Conservation (phyloP, 2,797 vertebrate genomes). For the Etheostoma nigrum region DNA sequence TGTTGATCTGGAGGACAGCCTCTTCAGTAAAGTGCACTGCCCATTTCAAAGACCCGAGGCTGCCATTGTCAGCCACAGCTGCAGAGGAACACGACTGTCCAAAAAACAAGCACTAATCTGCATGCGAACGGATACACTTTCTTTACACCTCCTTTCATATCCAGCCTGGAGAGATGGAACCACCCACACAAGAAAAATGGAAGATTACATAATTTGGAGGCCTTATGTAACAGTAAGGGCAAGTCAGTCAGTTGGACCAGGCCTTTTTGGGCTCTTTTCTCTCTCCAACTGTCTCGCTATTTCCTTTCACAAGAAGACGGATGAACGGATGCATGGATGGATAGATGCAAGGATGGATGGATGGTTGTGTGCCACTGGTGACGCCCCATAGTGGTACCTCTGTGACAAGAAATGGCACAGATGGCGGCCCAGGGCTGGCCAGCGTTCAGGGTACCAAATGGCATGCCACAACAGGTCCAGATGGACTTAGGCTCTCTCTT, state of each 20-base stretch:
- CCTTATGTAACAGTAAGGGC: constrained; percentile 66
- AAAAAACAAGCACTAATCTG: constrained; percentile 43
- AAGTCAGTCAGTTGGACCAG: constrained; percentile 40
- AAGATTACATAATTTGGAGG: constrained; percentile 62
- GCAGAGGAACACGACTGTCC: constrained; percentile 32
- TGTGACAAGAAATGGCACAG: constrained; percentile 60
- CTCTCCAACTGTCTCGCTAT: not conserved
- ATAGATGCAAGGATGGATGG: constrained; percentile 14
- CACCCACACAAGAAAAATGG: constrained; percentile 50
- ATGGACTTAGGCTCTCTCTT: constrained; percentile 62
- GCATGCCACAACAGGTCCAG: constrained; percentile 75
- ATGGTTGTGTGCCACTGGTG: constrained; percentile 33
- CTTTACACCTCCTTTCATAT: constrained; percentile 33
- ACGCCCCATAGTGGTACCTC: constrained; percentile 55
- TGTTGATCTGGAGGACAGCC: constrained; percentile 24
- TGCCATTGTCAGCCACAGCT: constrained; percentile 27
- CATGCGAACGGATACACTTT: constrained; percentile 23
- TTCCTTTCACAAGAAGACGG: constrained; percentile 38
- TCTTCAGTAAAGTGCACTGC: constrained; percentile 13
- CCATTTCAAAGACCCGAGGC: constrained; percentile 11
- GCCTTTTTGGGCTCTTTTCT: constrained; percentile 38
- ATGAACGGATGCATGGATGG: constrained; percentile 4
- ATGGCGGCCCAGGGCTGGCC: constrained; percentile 64
- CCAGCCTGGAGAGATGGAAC: constrained; percentile 39
- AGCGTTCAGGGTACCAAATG: constrained; percentile 65